These are phyloP conservation scores for Nomada fabriciana DNA, from an alignment of 2,888 invertebrate genomes.

Conservation along the genomic window DNA sequence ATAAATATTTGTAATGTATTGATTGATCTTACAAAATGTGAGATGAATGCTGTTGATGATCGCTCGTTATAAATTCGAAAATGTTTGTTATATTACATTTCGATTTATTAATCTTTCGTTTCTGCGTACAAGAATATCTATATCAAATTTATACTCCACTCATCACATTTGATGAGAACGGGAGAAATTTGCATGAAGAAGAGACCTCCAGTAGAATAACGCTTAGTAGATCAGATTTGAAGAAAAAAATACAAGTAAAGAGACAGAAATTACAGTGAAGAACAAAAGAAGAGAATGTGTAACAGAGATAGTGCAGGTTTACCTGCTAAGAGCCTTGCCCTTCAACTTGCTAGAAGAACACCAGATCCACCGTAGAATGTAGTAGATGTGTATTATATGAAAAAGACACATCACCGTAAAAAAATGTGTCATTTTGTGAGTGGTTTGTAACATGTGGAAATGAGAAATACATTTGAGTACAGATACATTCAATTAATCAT, in stretches of 20 bases:
- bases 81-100: background rate
- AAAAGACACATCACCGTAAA: slow-evolving; percentile 79
- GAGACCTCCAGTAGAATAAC: slow-evolving; percentile 32
- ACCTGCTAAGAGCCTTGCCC: slow-evolving; percentile 92
- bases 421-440: slow-evolving; percentile 76
- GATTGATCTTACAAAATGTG: background rate
- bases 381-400: slow-evolving; percentile 79
- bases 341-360: slow-evolving; percentile 91
- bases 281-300: slow-evolving; percentile 56
- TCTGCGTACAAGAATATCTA: background rate
- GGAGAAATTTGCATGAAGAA: slow-evolving; percentile 1
- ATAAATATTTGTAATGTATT: background rate
- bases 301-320: slow-evolving; percentile 86
- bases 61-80: background rate
- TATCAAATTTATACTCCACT: slow-evolving; percentile 20
- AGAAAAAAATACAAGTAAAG: slow-evolving; percentile 32
- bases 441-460: slow-evolving; percentile 37
- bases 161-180: slow-evolving; percentile 23
- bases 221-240: slow-evolving; percentile 30
- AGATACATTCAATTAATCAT: slow-evolving; percentile 7
- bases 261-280: slow-evolving; percentile 47
- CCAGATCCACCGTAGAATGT: slow-evolving; percentile 83
- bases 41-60: background rate
- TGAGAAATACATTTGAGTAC: background rate
- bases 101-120: slow-evolving; percentile 7